Evolutionary conservation across 2,797 vertebrate genomes (phyloP).

Genomic region (Oreortyx pictus): DNA sequence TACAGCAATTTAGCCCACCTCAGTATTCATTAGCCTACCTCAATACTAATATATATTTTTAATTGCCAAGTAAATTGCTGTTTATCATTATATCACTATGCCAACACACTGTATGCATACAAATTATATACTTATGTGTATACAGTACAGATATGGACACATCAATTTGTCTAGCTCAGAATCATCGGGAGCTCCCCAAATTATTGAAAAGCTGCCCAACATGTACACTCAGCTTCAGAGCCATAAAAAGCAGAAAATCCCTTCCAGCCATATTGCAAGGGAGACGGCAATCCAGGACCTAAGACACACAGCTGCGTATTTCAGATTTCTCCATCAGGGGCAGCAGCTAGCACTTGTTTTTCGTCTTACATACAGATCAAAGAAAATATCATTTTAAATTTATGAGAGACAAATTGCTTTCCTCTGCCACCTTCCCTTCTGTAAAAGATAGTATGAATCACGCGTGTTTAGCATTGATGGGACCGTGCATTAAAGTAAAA

Average conservation of each 20-base stretch:
- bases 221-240: not conserved
- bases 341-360: not conserved
- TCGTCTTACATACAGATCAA: not conserved
- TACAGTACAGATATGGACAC: not conserved
- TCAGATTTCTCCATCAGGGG: not conserved
- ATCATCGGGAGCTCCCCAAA: not conserved
- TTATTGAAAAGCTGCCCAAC: not conserved
- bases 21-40: constrained; percentile 32
- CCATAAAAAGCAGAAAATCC: not conserved
- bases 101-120: not conserved
- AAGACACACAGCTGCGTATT: accelerated
- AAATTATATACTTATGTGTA: not conserved
- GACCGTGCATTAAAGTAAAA: not conserved
- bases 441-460: not conserved
- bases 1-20: not conserved
- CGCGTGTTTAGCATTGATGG: not conserved
- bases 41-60: constrained; percentile 28
- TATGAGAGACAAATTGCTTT: not conserved
- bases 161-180: not conserved
- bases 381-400: not conserved
- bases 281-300: not conserved
- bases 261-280: not conserved
- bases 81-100: not conserved
- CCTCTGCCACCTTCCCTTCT: not conserved
- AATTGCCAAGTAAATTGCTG: constrained; percentile 2